A percentile compares a stretch with the other conserved stretches of the same genome.
These are phyloP conservation scores for Chrysocyon brachyurus DNA, from an alignment of 2,797 vertebrate genomes.

Conservation along the genomic window DNA sequence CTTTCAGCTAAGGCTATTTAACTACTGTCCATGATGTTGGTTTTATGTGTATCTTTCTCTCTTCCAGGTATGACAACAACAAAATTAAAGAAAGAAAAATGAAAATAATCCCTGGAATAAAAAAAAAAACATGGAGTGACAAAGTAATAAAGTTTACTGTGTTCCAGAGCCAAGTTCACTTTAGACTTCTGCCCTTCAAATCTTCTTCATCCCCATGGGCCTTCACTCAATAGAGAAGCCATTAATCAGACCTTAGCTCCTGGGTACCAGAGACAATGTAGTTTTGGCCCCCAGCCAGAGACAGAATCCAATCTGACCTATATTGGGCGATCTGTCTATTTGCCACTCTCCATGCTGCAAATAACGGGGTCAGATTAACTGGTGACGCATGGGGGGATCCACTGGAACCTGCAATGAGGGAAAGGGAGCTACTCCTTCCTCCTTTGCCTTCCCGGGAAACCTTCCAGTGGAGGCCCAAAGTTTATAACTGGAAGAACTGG, in stretches of 20 bases:
- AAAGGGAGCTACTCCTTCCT: conserved; percentile 24
- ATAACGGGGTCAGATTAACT: background rate
- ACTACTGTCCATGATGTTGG: background rate
- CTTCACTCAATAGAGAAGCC: conserved; percentile 53
- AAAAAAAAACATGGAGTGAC: background rate
- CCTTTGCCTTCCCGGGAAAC: background rate
- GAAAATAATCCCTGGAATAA: background rate
- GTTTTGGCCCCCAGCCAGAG: conserved; percentile 15
- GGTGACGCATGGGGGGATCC: background rate
- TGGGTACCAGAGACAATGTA: background rate
- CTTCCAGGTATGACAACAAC: background rate
- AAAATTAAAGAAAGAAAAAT: conserved; percentile 10
- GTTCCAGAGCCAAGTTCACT: conserved; percentile 23
- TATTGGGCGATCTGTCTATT: conserved; percentile 38
- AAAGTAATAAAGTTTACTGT: conserved; percentile 48
- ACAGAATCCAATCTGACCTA: conserved; percentile 50
- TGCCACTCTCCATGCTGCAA: conserved; percentile 35
- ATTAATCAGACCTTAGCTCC: conserved; percentile 59
- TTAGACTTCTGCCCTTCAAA: conserved; percentile 40
- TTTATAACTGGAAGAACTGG: conserved; percentile 42
- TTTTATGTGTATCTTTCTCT: background rate
- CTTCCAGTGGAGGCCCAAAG: conserved; percentile 2
- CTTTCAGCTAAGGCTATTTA: background rate
- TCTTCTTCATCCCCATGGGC: conserved; percentile 27
- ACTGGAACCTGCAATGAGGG: background rate